phyloP scores from a whole-genome alignment of 2,888 invertebrate species.

The Apotomis turbidana region DNA sequence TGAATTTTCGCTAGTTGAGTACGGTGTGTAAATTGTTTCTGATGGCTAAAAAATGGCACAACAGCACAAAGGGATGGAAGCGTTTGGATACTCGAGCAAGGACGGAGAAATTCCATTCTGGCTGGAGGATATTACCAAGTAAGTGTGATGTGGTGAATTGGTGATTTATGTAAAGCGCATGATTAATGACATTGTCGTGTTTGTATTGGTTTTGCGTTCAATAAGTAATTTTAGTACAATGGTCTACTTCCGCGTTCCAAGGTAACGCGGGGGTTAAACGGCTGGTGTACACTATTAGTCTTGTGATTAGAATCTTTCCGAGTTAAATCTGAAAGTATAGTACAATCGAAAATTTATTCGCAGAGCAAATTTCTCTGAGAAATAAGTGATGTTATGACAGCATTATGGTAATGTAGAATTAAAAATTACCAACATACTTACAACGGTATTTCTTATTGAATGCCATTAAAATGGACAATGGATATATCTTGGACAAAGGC shows the following conservation, averaged over 20 bases:
- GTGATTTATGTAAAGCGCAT: conserved; percentile 46
- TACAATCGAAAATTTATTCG: no score
- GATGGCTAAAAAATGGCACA: conserved; percentile 77
- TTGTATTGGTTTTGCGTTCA: conserved; percentile 45
- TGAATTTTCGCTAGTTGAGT: conserved; percentile 20
- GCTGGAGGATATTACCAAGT: conserved; percentile 79
- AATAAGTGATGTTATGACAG: no score
- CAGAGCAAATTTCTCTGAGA: no score
- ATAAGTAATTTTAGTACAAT: conserved; percentile 54
- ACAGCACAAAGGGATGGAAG: conserved; percentile 67
- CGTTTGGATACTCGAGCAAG: conserved; percentile 62
- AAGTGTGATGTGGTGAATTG: conserved; percentile 48
- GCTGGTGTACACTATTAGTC: conserved; percentile 18
- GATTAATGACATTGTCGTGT: conserved; percentile 56
- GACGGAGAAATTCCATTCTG: conserved; percentile 69
- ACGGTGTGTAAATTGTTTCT: conserved; percentile 45
- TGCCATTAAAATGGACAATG: no score
- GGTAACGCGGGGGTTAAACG: conserved; percentile 49
- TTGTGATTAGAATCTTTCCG: conserved; percentile 6
- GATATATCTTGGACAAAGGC: no score
- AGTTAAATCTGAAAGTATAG: not conserved
- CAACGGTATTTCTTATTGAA: no score
- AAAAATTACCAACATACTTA: no score
- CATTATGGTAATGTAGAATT: no score
- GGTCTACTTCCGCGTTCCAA: conserved; percentile 59